Conservation (phyloP, 1,140 invertebrate species). For the Drosophila ambigua region DNA sequence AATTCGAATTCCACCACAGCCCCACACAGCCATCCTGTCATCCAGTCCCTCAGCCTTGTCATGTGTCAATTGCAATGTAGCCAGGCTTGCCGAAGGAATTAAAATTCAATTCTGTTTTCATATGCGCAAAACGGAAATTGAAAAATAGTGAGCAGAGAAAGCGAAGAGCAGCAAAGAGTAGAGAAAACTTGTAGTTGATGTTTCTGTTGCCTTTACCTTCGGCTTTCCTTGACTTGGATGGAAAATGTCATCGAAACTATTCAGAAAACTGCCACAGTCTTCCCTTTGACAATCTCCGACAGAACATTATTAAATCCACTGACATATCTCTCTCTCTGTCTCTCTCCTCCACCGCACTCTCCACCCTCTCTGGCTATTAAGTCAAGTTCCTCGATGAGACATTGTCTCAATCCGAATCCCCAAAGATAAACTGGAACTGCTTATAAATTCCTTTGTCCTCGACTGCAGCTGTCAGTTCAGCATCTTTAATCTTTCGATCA, state of each 20-base stretch:
- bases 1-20: conserved; percentile 48
- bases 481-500: conserved; percentile 52
- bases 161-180: conserved; percentile 1
- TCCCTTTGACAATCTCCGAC: conserved; percentile 46
- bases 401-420: conserved; percentile 69
- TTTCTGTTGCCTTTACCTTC: conserved; percentile 6
- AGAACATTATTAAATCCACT: conserved; percentile 38
- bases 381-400: conserved; percentile 50
- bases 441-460: conserved; percentile 77
- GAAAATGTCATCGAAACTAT: conserved; percentile 34
- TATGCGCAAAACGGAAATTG: conserved; percentile 75
- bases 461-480: conserved; percentile 52
- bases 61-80: conserved; percentile 75
- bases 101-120: conserved; percentile 76
- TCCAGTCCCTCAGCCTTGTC: conserved; percentile 50
- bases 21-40: neutral
- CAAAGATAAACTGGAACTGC: conserved; percentile 67
- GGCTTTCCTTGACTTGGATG: conserved; percentile 5
- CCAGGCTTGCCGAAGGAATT: conserved; percentile 46
- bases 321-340: conserved; percentile 12
- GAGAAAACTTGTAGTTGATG: conserved; percentile 29
- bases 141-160: conserved; percentile 31
- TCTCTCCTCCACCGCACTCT: neutral
- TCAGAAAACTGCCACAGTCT: conserved; percentile 29
- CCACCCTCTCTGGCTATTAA: conserved; percentile 56